Conservation (phyloP, 1,140 invertebrate genomes). For the Pseudomyrmex sp. region DNA sequence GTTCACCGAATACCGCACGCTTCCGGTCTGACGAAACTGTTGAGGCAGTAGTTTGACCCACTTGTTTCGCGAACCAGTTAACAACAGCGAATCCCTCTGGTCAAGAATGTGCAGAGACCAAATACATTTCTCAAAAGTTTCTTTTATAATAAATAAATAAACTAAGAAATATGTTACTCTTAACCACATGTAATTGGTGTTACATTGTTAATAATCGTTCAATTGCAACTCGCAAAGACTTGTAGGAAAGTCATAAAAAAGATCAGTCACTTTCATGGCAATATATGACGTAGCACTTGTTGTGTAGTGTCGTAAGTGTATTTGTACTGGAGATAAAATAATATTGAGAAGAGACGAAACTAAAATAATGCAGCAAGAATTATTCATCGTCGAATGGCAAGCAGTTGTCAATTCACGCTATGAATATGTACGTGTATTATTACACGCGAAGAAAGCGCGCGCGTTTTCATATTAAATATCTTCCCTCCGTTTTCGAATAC, state of each 20-base stretch:
- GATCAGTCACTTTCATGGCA: not conserved
- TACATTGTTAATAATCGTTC: too few species aligned
- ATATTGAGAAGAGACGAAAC: conserved; percentile 29
- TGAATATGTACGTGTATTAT: not conserved
- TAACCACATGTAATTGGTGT: too few species aligned
- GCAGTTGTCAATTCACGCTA: conserved; percentile 15
- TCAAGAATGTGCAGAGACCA: too few species aligned
- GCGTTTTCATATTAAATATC: too few species aligned
- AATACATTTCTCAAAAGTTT: not conserved
- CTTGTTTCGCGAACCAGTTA: conserved; percentile 19
- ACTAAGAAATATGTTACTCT: too few species aligned
- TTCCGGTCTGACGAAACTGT: not conserved
- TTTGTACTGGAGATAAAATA: conserved; percentile 49
- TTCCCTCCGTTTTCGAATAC: too few species aligned
- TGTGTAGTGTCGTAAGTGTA: conserved; percentile 47
- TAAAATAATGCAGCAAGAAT: conserved; percentile 36
- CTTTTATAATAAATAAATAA: too few species aligned
- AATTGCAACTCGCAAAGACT: too few species aligned
- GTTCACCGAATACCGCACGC: not conserved
- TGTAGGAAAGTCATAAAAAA: too few species aligned
- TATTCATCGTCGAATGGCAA: conserved; percentile 1
- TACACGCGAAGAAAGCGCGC: too few species aligned
- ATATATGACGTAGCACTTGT: conserved; percentile 24
- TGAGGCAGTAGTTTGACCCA: conserved; percentile 24
- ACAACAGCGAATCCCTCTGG: not conserved